Evolutionary conservation across 2,888 invertebrate genomes (phyloP).

Genomic region (Lasioglossum marginatum): DNA sequence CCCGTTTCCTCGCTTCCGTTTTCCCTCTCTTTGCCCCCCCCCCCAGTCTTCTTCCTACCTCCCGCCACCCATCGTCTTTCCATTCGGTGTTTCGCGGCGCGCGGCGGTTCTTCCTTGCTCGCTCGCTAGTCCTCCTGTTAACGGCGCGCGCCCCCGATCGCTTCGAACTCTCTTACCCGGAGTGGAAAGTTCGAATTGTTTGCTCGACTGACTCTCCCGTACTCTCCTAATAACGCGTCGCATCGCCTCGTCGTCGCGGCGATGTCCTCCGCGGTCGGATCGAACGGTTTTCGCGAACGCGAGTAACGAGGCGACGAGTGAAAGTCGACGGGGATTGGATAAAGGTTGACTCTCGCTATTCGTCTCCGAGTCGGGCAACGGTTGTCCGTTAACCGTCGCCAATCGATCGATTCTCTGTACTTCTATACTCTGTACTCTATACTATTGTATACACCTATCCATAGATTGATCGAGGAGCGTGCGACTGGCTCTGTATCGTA

Average conservation of each 20-base stretch:
- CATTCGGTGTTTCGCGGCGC: conserved; percentile 2
- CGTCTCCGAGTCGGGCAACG: conserved; percentile 1
- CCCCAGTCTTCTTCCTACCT: background rate
- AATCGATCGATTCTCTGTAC: background rate
- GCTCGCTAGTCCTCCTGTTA: conserved; percentile 19
- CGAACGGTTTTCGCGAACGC: conserved; percentile 18
- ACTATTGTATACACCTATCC: background rate
- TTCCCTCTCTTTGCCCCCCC: background rate
- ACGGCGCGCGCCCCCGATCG: conserved; percentile 33
- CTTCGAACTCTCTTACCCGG: conserved; percentile 24
- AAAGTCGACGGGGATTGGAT: background rate
- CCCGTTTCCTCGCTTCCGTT: background rate
- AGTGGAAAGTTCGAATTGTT: conserved; percentile 41
- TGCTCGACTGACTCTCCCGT: conserved; percentile 6
- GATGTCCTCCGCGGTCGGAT: conserved; percentile 4
- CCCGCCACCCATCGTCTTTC: background rate
- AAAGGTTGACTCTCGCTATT: conserved; percentile 10
- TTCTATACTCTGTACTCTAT: background rate
- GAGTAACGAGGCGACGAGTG: conserved; percentile 19
- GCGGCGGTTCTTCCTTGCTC: conserved; percentile 24
- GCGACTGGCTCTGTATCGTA: background rate
- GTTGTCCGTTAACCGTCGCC: conserved; percentile 16
- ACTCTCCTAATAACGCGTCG: conserved; percentile 28
- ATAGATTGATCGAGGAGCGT: background rate
- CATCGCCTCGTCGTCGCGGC: background rate